Percentiles rank a stretch among this genome's conserved stretches.
These are phyloP conservation scores for Pentalonia nigronervosa DNA, from an alignment of 1,140 invertebrate genomes.

Conservation along the genomic window DNA sequence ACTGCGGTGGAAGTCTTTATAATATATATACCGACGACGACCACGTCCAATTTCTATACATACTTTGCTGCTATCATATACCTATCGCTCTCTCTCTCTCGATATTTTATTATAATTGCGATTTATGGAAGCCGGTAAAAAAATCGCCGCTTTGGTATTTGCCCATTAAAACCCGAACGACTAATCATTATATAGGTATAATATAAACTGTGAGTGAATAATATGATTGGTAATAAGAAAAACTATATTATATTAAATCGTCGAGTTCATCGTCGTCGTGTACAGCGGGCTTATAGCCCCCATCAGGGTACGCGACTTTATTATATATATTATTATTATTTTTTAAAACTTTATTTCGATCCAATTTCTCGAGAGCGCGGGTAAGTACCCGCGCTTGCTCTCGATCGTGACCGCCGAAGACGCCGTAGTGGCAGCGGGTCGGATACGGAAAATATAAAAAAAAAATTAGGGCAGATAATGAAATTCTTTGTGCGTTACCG, in stretches of 20 bases:
- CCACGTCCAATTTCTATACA: background rate
- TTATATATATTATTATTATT: background rate
- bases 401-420: conserved; percentile 48
- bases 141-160: background rate
- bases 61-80: background rate
- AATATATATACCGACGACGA: background rate
- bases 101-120: conserved; percentile 16
- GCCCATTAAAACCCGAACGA: background rate
- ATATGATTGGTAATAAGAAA: background rate
- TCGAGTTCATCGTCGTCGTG: background rate
- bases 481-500: conserved; percentile 57
- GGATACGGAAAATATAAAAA: conserved; percentile 8
- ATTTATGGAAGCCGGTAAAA: conserved; percentile 43
- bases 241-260: background rate
- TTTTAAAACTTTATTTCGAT: conserved; percentile 22
- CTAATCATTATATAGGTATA: background rate
- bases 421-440: background rate
- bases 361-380: conserved; percentile 21
- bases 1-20: conserved; percentile 25
- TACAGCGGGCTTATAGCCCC: background rate
- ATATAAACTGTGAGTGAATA: background rate
- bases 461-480: conserved; percentile 58
- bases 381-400: background rate
- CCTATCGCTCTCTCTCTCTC: background rate
- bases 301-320: background rate